Conservation (phyloP, 1,140 invertebrate species). For the Periplaneta americana region DNA sequence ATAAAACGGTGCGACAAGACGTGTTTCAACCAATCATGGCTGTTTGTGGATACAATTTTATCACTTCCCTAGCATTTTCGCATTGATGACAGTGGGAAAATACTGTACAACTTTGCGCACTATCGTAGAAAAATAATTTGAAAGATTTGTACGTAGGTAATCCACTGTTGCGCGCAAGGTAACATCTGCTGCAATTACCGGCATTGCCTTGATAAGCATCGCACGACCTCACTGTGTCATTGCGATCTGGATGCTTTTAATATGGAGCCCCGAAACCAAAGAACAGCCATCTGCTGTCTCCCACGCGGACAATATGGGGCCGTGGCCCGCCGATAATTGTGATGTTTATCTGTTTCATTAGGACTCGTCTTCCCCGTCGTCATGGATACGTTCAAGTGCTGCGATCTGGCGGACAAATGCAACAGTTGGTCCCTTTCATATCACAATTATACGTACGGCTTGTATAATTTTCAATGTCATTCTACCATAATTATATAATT, state of each 20-base stretch:
- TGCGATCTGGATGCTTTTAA: neutral
- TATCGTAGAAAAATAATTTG: too few species aligned
- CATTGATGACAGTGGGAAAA: too few species aligned
- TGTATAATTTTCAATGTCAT: too few species aligned
- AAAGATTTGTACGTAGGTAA: too few species aligned
- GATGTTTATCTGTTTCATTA: neutral
- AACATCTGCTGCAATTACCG: neutral
- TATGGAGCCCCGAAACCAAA: neutral
- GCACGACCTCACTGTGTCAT: neutral
- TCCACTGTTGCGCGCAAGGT: neutral
- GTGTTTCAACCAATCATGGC: too few species aligned
- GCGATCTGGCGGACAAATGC: neutral
- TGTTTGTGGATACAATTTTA: too few species aligned
- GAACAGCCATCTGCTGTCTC: neutral
- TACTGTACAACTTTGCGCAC: too few species aligned
- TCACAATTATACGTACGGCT: too few species aligned
- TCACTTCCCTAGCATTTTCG: too few species aligned
- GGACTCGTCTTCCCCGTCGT: neutral
- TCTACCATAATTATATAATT: too few species aligned
- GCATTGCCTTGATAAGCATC: neutral
- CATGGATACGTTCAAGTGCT: neutral
- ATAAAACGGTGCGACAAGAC: too few species aligned
- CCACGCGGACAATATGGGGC: neutral
- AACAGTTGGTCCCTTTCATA: too few species aligned
- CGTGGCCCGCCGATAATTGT: neutral